phyloP scores from a whole-genome alignment of 2,797 vertebrate species.

The Galagoides demidoff region DNA sequence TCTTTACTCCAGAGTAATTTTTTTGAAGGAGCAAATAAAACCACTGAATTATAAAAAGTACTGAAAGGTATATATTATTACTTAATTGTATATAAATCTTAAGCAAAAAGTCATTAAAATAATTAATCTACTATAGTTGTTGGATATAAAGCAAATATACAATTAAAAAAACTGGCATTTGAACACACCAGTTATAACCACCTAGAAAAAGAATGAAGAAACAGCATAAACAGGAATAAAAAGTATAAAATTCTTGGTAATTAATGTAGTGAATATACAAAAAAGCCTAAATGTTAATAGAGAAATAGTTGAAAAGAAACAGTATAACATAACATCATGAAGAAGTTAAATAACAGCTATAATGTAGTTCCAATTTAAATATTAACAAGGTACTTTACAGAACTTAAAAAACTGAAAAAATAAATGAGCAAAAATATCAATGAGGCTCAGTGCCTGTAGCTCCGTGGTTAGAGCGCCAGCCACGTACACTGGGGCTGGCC shows the following conservation, averaged over 20 bases:
- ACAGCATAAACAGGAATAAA: neutral
- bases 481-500: too few species aligned
- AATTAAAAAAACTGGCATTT: neutral
- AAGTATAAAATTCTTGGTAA: slow-evolving; percentile 8
- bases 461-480: too few species aligned
- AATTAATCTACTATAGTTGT: neutral
- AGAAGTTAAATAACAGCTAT: neutral
- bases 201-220: neutral
- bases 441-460: neutral
- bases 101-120: neutral
- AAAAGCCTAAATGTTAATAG: neutral
- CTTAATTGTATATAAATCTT: neutral
- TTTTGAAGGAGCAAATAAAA: neutral
- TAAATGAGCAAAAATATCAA: neutral
- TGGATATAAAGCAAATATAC: neutral
- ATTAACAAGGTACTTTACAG: neutral
- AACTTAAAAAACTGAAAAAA: neutral
- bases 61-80: neutral
- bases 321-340: neutral
- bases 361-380: neutral
- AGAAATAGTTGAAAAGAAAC: neutral
- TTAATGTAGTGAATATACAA: neutral
- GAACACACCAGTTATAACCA: neutral
- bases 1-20: neutral
- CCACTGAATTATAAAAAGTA: neutral